Percentiles rank a stretch among this genome's conserved stretches.
Conservation (phyloP, 2,888 invertebrate species). For the Sarcophaga rosellei region DNA sequence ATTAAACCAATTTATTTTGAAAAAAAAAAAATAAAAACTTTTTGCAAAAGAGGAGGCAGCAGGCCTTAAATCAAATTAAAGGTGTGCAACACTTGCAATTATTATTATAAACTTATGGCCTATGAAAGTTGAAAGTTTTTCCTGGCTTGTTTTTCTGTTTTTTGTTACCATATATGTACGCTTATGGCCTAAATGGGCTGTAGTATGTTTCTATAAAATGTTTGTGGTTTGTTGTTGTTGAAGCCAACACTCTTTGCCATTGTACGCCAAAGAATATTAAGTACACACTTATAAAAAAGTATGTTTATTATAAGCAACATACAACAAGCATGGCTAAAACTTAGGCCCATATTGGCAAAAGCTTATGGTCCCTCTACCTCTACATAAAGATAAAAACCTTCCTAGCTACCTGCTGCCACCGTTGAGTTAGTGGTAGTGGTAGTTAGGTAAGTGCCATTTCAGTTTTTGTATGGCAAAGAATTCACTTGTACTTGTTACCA, state of each 20-base stretch:
- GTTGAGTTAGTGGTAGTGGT: background rate
- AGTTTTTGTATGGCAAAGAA: slow-evolving; percentile 5
- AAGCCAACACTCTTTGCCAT: slow-evolving; percentile 46
- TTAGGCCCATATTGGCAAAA: background rate
- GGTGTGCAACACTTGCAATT: no score
- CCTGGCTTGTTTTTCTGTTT: no score
- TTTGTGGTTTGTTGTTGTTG: background rate
- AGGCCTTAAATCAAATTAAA: no score
- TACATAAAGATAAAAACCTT: slow-evolving; percentile 33
- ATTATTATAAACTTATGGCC: no score
- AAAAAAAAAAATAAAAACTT: no score
- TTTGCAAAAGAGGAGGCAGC: no score
- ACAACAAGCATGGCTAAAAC: background rate
- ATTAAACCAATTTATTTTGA: no score
- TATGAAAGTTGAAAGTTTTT: no score
- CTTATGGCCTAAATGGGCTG: background rate
- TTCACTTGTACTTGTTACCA: slow-evolving; percentile 55
- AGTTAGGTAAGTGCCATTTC: slow-evolving; percentile 16
- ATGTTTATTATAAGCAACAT: slow-evolving; percentile 43
- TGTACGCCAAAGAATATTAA: slow-evolving; percentile 60
- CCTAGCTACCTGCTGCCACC: background rate
- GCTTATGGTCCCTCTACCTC: slow-evolving; percentile 1
- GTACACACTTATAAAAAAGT: slow-evolving; percentile 52
- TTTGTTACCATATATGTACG: no score
- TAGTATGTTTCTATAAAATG: background rate